Percentiles rank a stretch among this genome's conserved stretches.
phyloP scores from a whole-genome alignment of 2,888 invertebrate genomes.

The Conchocele bisecta region DNA sequence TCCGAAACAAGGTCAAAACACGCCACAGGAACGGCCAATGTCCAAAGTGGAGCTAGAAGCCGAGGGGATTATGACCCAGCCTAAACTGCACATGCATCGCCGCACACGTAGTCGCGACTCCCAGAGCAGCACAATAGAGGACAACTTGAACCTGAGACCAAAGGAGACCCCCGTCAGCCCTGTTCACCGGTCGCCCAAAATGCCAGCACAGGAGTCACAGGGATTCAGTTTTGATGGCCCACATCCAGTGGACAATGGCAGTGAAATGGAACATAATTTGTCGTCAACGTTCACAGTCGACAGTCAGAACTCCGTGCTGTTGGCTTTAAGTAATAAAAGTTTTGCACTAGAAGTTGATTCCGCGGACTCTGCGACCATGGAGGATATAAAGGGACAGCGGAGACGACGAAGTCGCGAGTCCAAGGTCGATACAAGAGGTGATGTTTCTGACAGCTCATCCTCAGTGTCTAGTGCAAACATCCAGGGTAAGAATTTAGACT shows the following conservation, averaged over 20 bases:
- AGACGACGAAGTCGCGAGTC: conserved; percentile 64
- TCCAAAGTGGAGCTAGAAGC: conserved; percentile 54
- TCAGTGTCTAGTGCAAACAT: conserved; percentile 57
- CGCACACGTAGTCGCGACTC: conserved; percentile 63
- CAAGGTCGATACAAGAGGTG: conserved; percentile 32
- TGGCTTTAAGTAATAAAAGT: conserved; percentile 61
- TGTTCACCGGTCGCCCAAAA: conserved; percentile 40
- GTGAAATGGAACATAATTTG: conserved; percentile 53
- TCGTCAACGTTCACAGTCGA: conserved; percentile 74
- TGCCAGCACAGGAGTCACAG: conserved; percentile 51
- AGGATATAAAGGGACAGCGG: conserved; percentile 55
- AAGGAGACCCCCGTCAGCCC: conserved; percentile 53
- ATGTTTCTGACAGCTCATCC: conserved; percentile 57
- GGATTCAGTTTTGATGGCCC: conserved; percentile 55
- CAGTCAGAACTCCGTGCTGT: conserved; percentile 66
- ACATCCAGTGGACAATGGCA: conserved; percentile 36
- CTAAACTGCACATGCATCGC: conserved; percentile 68
- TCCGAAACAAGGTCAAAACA: too few species aligned
- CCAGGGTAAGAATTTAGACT: conserved; percentile 36
- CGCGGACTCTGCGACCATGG: conserved; percentile 44
- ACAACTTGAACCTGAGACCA: conserved; percentile 41
- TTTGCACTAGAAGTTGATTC: conserved; percentile 38
- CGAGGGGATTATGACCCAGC: conserved; percentile 64
- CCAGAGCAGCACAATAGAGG: conserved; percentile 29
- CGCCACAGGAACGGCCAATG: conserved; percentile 47